These are phyloP conservation scores for Cebus imitator DNA, from an alignment of 2,113 vertebrate species.

Conservation along the genomic window DNA sequence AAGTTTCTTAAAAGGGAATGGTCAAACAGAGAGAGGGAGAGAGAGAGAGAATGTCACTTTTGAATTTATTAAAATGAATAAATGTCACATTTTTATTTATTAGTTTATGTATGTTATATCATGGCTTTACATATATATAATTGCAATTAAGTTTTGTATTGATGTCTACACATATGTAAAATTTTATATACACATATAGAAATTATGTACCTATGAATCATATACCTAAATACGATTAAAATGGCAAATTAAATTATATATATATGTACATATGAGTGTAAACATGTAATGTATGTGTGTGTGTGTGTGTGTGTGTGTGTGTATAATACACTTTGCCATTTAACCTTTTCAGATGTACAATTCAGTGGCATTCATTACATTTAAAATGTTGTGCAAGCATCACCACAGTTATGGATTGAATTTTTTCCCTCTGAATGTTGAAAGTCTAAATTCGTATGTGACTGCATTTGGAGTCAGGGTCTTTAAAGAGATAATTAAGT, in stretches of 20 bases:
- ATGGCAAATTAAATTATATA: background rate
- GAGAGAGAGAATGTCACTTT: background rate
- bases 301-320: background rate
- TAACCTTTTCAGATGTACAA: background rate
- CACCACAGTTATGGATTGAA: background rate
- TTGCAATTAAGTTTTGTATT: background rate
- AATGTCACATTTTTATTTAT: background rate
- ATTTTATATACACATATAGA: background rate
- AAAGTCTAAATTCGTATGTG: background rate
- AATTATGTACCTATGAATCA: background rate
- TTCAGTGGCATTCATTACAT: background rate
- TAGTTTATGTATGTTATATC: background rate
- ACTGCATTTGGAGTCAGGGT: background rate
- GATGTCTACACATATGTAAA: too few species aligned
- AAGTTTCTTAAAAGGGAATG: background rate
- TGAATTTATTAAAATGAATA: background rate
- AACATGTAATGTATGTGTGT: background rate
- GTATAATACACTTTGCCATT: background rate
- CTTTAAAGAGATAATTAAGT: background rate
- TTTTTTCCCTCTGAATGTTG: background rate
- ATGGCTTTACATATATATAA: background rate
- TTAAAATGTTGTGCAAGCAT: background rate
- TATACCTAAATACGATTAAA: background rate
- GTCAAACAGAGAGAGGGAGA: background rate
- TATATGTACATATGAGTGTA: background rate